A percentile compares a stretch with the other conserved stretches of the same genome.
These are phyloP conservation scores for Tetragonula carbonaria DNA, from an alignment of 2,888 invertebrate species.

Conservation along the genomic window DNA sequence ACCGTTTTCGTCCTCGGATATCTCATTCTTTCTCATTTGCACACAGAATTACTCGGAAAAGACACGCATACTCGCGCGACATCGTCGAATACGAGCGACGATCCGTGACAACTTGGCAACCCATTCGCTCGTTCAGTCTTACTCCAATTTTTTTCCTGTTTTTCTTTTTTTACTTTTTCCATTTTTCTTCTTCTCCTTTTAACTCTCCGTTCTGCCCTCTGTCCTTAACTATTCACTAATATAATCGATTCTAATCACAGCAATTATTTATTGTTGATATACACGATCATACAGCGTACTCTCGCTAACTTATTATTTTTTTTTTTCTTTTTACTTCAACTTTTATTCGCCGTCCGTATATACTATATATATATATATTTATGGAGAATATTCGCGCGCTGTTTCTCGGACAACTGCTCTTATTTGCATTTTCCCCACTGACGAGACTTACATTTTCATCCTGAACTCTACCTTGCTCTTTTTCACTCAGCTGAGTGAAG, in stretches of 20 bases:
- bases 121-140: not conserved
- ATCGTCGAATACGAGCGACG: not conserved
- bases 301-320: slow-evolving; percentile 61
- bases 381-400: slow-evolving; percentile 39
- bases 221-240: slow-evolving; percentile 83
- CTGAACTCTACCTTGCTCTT: not conserved
- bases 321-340: not conserved
- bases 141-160: slow-evolving; percentile 26
- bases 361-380: slow-evolving; percentile 56
- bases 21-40: slow-evolving; percentile 4
- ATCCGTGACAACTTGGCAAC: not conserved
- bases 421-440: not conserved
- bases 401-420: not conserved
- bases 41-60: not conserved
- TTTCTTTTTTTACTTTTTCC: slow-evolving; percentile 27
- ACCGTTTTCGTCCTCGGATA: no score
- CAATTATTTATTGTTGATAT: slow-evolving; percentile 84
- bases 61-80: slow-evolving; percentile 5
- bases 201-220: slow-evolving; percentile 52
- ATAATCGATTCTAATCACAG: slow-evolving; percentile 84
- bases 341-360: not conserved
- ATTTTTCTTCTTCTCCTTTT: slow-evolving; percentile 40
- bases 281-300: slow-evolving; percentile 83
- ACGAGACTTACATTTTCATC: not conserved
- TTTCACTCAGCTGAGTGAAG: slow-evolving; percentile 34